Conservation (phyloP, 2,888 invertebrate genomes). For the Apotomis betuletana region DNA sequence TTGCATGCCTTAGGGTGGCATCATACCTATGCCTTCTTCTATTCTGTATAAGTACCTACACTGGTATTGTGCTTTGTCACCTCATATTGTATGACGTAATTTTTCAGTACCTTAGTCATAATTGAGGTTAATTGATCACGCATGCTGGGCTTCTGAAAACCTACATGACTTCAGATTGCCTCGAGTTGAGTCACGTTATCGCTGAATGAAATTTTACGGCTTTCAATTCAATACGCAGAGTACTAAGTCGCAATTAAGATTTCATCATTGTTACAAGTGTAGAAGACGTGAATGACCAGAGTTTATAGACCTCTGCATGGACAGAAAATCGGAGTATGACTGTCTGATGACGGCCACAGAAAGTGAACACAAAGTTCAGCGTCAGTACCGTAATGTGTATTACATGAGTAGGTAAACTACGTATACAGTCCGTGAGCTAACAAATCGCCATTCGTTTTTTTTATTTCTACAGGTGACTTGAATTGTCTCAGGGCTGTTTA, state of each 20-base stretch:
- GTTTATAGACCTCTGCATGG: background rate
- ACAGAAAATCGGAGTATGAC: background rate
- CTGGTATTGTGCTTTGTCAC: too few relatives aligned
- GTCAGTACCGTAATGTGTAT: too few relatives aligned
- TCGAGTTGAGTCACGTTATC: conserved; percentile 5
- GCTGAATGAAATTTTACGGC: conserved; percentile 5
- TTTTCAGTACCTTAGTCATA: background rate
- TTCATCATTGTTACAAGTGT: conserved; percentile 17
- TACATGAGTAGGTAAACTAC: too few relatives aligned
- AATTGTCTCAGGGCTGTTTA: too few relatives aligned
- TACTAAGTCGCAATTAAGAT: conserved; percentile 3
- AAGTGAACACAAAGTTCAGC: too few relatives aligned
- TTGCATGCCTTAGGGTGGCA: too few relatives aligned
- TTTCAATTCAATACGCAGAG: background rate
- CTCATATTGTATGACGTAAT: background rate
- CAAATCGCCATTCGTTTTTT: too few relatives aligned
- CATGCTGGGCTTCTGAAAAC: conserved; percentile 2
- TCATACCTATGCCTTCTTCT: too few relatives aligned
- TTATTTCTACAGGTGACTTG: too few relatives aligned
- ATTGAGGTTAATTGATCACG: conserved; percentile 1
- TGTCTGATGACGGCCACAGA: too few relatives aligned
- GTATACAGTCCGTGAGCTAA: too few relatives aligned
- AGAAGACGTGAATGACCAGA: background rate
- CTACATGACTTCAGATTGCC: background rate
- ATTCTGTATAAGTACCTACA: too few relatives aligned